Conservation (phyloP, 2,888 invertebrate species). For the Pedicia rivosa region DNA sequence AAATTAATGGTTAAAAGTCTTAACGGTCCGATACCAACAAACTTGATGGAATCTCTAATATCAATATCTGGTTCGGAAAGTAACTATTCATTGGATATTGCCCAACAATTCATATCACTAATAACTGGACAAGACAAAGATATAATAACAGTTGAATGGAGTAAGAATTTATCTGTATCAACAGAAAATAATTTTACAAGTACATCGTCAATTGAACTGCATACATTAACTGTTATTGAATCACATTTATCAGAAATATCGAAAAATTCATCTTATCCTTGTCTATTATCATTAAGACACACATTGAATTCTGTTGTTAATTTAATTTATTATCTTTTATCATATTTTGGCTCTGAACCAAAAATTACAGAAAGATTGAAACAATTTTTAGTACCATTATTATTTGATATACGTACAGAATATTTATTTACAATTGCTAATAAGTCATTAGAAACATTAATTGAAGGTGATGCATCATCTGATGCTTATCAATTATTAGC, state of each 20-base stretch:
- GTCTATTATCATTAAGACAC: conserved; percentile 27
- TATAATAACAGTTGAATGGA: conserved; percentile 26
- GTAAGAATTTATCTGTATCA: conserved; percentile 23
- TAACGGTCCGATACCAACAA: conserved; percentile 21
- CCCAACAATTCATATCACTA: conserved; percentile 24
- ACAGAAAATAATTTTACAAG: conserved; percentile 21
- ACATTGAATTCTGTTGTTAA: conserved; percentile 25
- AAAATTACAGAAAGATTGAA: conserved; percentile 22
- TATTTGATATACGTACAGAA: conserved; percentile 61
- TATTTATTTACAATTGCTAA: conserved; percentile 47
- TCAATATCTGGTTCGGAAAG: conserved; percentile 26
- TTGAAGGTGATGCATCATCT: conserved; percentile 21
- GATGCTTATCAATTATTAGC: conserved; percentile 48
- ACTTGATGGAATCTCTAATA: conserved; percentile 24
- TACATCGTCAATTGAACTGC: conserved; percentile 26
- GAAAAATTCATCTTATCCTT: conserved; percentile 21
- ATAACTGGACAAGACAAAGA: conserved; percentile 28
- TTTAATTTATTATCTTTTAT: conserved; percentile 23
- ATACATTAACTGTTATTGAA: conserved; percentile 28
- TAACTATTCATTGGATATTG: conserved; percentile 23
- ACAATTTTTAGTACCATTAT: conserved; percentile 39
- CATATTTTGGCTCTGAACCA: conserved; percentile 16
- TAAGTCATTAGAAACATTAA: conserved; percentile 39
- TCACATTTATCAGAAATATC: conserved; percentile 27
- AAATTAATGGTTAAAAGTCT: conserved; percentile 25